phyloP scores from a whole-genome alignment of 2,797 vertebrate species.

The Silurus aristotelis region DNA sequence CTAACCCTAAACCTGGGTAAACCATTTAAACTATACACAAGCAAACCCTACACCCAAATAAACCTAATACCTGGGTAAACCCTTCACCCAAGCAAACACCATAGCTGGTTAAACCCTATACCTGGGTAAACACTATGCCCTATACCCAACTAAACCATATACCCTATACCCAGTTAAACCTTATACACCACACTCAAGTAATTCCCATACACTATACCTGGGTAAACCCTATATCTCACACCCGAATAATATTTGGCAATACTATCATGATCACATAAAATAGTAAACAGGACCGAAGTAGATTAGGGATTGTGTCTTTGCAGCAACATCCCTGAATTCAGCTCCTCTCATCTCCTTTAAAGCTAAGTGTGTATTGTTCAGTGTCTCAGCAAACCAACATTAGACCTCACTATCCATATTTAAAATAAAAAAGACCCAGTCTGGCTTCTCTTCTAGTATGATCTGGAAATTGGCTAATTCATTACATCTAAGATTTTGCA shows the following conservation, averaged over 20 bases:
- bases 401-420: neutral
- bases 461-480: neutral
- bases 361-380: neutral
- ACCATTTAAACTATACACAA: too few species aligned
- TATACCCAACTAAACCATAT: too few species aligned
- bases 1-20: too few species aligned
- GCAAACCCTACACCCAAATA: too few species aligned
- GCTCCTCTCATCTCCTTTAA: neutral
- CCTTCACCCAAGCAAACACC: too few species aligned
- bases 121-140: too few species aligned
- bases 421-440: neutral
- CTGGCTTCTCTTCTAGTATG: neutral
- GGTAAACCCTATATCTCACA: neutral
- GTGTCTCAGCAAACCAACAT: neutral
- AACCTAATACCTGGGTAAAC: too few species aligned
- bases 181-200: too few species aligned
- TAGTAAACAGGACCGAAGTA: neutral
- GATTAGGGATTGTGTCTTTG: neutral
- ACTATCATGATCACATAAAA: neutral
- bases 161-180: too few species aligned
- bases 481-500: neutral
- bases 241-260: neutral
- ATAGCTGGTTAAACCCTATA: too few species aligned
- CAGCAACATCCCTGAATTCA: neutral
- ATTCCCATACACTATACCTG: neutral